phyloP scores from a whole-genome alignment of 2,888 invertebrate species.

The Gortyna flavago region DNA sequence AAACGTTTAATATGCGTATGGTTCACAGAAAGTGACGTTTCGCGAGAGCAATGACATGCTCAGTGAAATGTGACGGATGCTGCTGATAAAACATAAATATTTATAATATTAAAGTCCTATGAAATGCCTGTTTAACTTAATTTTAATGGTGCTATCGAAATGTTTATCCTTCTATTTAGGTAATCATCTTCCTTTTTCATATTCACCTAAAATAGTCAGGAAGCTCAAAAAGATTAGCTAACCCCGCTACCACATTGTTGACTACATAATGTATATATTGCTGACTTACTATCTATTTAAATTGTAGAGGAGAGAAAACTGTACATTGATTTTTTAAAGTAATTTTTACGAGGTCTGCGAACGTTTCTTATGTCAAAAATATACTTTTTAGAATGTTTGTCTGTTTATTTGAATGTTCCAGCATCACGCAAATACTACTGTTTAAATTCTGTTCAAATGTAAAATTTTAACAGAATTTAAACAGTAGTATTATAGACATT shows the following conservation, averaged over 20 bases:
- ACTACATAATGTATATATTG: not conserved
- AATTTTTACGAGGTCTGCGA: no score
- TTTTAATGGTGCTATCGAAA: constrained; percentile 13
- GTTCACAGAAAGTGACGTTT: constrained; percentile 41
- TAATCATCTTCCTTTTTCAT: constrained; percentile 6
- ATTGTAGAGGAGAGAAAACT: no score
- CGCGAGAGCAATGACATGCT: constrained; percentile 61
- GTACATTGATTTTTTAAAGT: no score
- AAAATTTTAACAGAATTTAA: no score
- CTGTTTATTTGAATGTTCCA: no score
- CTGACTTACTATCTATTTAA: no score
- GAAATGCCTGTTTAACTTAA: constrained; percentile 8
- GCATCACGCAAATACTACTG: no score
- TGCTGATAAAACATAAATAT: constrained; percentile 55
- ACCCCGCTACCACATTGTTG: not conserved
- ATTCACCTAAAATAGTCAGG: not conserved
- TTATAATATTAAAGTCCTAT: constrained; percentile 32
- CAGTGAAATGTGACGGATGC: constrained; percentile 64
- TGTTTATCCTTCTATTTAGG: constrained; percentile 32
- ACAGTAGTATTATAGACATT: no score
- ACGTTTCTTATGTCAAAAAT: no score
- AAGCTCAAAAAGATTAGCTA: not conserved
- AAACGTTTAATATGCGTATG: not conserved
- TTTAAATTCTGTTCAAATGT: no score
- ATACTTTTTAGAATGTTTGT: no score